Evolutionary conservation across 2,113 vertebrate genomes (phyloP), one percentile per base, ranked within the genome.

Genomic region (Channa maculata): DNA sequence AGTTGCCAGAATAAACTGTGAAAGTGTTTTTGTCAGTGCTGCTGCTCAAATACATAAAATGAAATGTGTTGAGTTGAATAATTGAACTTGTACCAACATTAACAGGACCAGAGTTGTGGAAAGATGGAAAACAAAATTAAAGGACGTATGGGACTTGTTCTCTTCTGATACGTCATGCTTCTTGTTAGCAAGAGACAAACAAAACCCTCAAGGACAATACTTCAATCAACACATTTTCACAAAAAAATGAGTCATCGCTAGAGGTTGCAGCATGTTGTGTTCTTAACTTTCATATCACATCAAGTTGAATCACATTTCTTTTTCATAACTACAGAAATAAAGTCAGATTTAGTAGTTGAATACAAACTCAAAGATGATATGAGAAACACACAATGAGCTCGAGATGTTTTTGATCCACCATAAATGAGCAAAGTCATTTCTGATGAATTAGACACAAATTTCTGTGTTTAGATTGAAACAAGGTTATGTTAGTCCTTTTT

Each of bases 111-210:
- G 37, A 15, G 51, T 14, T 14, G 5, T 39, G 13, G 49, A 34
- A 57, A 37, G 14, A 45, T 12, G 24, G 8, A 41, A 70, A 46
- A n/a, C 24, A 5, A 58, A 50, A 57, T 57, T 7, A 2, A 49
- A 65, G 44, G 13, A 43, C 24, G 24, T 24, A 24, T 38, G 71
- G 37, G 36, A 65, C 39, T 41, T 41, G 39, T 41, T 41, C 39
- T 41, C 4, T 41, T 41, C 39, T 13, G 62, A 65, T 15, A 65
- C 8, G 55, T 37, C 63, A 14, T 52, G 76, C 62, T 66, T 62
- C 5, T 7, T 55, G 49, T 60, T 39, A 60, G 48, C 24, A 24
- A 73, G 13, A 60, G 10, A 62, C 5, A 54, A 14, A 66, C 14
- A 55, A 54, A 74, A 55, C 8, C 5, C 14, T 46, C 24, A 43